Evolutionary conservation across 2,797 vertebrate species (phyloP).

Genomic region (Neosalanx taihuensis): DNA sequence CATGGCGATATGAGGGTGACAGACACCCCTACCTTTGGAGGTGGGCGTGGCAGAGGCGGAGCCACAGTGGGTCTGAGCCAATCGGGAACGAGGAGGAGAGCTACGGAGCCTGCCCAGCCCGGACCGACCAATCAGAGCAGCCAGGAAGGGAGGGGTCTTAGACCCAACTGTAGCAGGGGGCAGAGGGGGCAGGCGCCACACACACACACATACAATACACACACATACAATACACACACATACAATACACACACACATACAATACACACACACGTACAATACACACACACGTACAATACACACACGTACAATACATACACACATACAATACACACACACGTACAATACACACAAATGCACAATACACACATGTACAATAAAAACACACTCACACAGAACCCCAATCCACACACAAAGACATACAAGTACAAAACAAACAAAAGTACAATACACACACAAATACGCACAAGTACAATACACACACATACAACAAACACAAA

Average conservation of each 20-base stretch:
- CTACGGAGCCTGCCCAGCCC: constrained; percentile 76
- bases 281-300: constrained; percentile 16
- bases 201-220: constrained; percentile 38
- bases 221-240: constrained; percentile 30
- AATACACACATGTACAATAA: constrained; percentile 29
- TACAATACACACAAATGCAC: constrained; percentile 12
- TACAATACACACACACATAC: constrained; percentile 9
- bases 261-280: constrained; percentile 35
- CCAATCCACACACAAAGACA: constrained; percentile 10
- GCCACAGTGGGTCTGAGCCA: constrained; percentile 59
- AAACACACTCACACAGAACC: constrained; percentile 20
- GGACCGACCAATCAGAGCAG: constrained; percentile 77
- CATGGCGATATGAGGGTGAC: constrained; percentile 69
- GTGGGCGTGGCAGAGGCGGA: constrained; percentile 42
- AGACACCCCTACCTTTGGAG: constrained; percentile 80
- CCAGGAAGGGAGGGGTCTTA: constrained; percentile 75
- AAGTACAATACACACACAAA: constrained; percentile 31
- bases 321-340: too few relatives aligned
- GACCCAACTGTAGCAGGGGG: constrained; percentile 65
- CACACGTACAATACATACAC: not conserved
- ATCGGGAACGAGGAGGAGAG: constrained; percentile 72
- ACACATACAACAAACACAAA: constrained; percentile 1
- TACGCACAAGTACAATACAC: constrained; percentile 9
- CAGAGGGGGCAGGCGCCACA: constrained; percentile 60
- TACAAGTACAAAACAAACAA: constrained; percentile 20